Percentiles rank a stretch among this genome's conserved stretches.
Evolutionary conservation across 2,888 invertebrate species (phyloP).

Genomic region (Apamea monoglypha): DNA sequence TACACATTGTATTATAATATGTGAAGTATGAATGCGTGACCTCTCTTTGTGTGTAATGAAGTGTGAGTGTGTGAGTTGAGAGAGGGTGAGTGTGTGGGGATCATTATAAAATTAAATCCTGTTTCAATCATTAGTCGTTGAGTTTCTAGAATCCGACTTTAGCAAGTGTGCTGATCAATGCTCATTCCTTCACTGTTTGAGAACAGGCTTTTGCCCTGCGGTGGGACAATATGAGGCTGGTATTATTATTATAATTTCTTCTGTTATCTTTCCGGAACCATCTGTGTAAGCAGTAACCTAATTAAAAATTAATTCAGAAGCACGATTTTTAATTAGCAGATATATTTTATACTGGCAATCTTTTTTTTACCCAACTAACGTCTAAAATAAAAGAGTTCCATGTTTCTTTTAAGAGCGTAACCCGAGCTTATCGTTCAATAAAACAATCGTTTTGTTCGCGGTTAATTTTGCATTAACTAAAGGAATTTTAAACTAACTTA

Average conservation of each 20-base stretch:
- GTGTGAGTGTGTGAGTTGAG: too few relatives aligned
- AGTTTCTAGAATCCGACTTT: neutral
- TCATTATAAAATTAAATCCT: slow-evolving; percentile 21
- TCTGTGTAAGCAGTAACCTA: neutral
- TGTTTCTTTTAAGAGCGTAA: slow-evolving; percentile 1
- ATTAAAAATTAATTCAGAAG: neutral
- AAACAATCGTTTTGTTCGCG: neutral
- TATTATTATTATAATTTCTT: neutral
- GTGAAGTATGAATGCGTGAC: too few relatives aligned
- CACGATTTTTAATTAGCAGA: neutral
- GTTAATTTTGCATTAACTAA: neutral
- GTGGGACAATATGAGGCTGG: neutral
- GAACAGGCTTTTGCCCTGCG: neutral
- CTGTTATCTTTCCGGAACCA: neutral
- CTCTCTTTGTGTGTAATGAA: too few relatives aligned
- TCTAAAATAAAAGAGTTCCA: neutral
- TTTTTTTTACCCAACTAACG: neutral
- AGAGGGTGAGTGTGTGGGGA: too few relatives aligned
- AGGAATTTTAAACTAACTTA: neutral
- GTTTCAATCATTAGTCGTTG: neutral
- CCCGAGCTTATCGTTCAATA: neutral
- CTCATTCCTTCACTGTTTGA: neutral
- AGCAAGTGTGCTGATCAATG: neutral
- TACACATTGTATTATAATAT: too few relatives aligned
- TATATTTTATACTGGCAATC: neutral